These are phyloP conservation scores for Myotis davidii DNA, from an alignment of 2,113 vertebrate genomes.

Conservation along the genomic window DNA sequence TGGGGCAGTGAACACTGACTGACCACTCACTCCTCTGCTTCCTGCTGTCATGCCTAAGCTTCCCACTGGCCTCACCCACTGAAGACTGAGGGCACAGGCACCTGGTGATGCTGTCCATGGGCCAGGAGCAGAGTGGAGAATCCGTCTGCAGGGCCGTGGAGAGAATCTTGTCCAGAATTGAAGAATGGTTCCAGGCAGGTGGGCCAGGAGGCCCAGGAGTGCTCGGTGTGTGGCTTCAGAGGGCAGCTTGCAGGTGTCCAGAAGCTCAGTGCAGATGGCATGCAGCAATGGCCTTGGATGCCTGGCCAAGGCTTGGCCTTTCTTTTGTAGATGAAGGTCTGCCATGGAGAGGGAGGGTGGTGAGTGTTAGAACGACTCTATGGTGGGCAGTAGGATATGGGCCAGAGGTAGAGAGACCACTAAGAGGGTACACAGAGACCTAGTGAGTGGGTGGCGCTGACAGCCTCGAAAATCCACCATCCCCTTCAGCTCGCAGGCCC, in stretches of 20 bases:
- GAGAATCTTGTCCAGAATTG: not conserved
- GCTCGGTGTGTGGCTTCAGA: not conserved
- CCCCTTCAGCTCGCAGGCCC: not conserved
- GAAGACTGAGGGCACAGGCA: too few species aligned
- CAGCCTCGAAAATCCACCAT: fast-evolving
- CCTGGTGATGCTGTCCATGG: not conserved
- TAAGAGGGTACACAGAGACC: not conserved
- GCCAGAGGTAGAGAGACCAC: too few species aligned
- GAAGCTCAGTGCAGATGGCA: not conserved
- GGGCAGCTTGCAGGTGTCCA: too few species aligned
- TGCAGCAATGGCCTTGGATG: not conserved
- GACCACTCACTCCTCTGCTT: not conserved
- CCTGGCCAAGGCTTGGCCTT: not conserved
- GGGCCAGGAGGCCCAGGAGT: not conserved
- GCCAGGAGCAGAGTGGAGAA: not conserved
- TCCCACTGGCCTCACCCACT: not conserved
- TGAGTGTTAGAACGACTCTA: not conserved
- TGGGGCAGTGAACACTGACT: fast-evolving
- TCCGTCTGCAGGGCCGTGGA: not conserved
- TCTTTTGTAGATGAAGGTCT: not conserved
- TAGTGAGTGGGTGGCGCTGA: fast-evolving
- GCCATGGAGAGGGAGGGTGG: fast-evolving
- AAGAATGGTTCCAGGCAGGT: not conserved
- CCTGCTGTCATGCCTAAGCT: not conserved
- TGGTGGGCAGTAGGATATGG: too few species aligned